These are phyloP conservation scores for Eunapius fragilis DNA, from an alignment of 37 sponge, comb jelly and placozoan species.

Conservation along the genomic window DNA sequence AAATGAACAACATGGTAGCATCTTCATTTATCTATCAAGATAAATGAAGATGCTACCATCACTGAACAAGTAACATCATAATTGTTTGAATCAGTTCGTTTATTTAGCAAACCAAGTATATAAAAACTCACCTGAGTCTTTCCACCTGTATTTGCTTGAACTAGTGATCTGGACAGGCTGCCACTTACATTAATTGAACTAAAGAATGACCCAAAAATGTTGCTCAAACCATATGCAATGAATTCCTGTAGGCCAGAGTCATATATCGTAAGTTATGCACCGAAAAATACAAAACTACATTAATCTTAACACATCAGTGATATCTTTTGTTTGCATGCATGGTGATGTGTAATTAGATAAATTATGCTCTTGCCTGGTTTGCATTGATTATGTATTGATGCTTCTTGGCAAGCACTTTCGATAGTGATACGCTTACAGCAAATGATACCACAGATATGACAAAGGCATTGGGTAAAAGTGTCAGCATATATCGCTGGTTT, in stretches of 20 bases:
- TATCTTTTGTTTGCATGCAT: too few relatives aligned
- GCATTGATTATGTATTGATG: conserved; percentile 41
- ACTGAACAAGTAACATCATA: too few relatives aligned
- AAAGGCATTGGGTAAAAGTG: conserved; percentile 61
- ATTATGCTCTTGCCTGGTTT: conserved; percentile 32
- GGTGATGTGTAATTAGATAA: too few relatives aligned
- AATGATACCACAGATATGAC: conserved; percentile 72
- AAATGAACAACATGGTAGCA: too few relatives aligned
- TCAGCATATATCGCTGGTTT: conserved; percentile 23
- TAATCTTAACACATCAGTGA: too few relatives aligned
- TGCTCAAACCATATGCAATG: conserved; percentile 79
- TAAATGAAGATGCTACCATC: too few relatives aligned
- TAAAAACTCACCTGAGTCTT: conserved; percentile 65
- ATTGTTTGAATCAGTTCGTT: too few relatives aligned
- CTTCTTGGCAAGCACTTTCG: conserved; percentile 71
- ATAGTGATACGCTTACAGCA: conserved; percentile 70
- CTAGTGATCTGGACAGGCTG: conserved; percentile 74
- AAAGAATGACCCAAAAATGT: conserved; percentile 77
- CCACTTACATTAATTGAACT: conserved; percentile 66
- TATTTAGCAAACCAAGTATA: background rate
- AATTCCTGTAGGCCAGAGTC: conserved; percentile 83
- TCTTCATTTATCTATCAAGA: too few relatives aligned
- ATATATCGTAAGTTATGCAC: too few relatives aligned
- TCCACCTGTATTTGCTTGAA: conserved; percentile 77
- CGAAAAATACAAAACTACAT: too few relatives aligned